A percentile compares a stretch with the other conserved stretches of the same genome.
Conservation (phyloP, 2,888 invertebrate species). For the Catocala nupta region DNA sequence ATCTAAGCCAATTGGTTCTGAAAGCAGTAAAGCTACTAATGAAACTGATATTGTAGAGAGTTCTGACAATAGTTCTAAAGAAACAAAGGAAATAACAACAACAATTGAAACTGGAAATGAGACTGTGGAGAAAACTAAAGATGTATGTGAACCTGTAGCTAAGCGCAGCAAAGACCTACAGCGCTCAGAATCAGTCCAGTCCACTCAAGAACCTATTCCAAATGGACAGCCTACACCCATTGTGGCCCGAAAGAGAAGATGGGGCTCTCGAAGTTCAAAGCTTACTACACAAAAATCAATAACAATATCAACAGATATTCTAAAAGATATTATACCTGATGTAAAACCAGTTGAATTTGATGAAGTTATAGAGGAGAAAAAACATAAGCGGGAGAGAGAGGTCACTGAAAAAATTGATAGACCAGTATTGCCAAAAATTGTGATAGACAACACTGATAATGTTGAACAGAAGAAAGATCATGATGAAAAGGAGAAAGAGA, state of each 20-base stretch:
- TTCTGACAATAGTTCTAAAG: slow-evolving; percentile 57
- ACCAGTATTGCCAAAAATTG: slow-evolving; percentile 79
- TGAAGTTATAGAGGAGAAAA: slow-evolving; percentile 84
- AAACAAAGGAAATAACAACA: slow-evolving; percentile 52
- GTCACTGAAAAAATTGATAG: slow-evolving; percentile 74
- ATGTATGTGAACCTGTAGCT: slow-evolving; percentile 40
- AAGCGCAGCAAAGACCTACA: slow-evolving; percentile 40
- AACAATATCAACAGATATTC: slow-evolving; percentile 91
- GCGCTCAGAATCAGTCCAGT: slow-evolving; percentile 58
- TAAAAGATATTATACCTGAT: slow-evolving; percentile 90
- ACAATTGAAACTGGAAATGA: slow-evolving; percentile 55
- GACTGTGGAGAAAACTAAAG: slow-evolving; percentile 40
- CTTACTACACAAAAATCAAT: slow-evolving; percentile 88
- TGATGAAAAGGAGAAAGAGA: slow-evolving; percentile 69
- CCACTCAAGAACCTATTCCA: slow-evolving; percentile 61
- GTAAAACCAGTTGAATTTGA: slow-evolving; percentile 88
- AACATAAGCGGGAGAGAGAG: slow-evolving; percentile 67
- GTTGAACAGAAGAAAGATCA: slow-evolving; percentile 66
- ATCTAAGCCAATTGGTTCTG: slow-evolving; percentile 60
- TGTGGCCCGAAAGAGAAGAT: slow-evolving; percentile 77
- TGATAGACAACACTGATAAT: slow-evolving; percentile 81
- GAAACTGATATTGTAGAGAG: slow-evolving; percentile 80
- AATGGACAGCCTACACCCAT: slow-evolving; percentile 72
- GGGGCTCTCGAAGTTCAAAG: slow-evolving; percentile 82
- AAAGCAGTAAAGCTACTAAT: slow-evolving; percentile 68